Base-by-base conservation (phyloP, 2,888 invertebrate species). In the Chaitophorus viminalis region DNA sequence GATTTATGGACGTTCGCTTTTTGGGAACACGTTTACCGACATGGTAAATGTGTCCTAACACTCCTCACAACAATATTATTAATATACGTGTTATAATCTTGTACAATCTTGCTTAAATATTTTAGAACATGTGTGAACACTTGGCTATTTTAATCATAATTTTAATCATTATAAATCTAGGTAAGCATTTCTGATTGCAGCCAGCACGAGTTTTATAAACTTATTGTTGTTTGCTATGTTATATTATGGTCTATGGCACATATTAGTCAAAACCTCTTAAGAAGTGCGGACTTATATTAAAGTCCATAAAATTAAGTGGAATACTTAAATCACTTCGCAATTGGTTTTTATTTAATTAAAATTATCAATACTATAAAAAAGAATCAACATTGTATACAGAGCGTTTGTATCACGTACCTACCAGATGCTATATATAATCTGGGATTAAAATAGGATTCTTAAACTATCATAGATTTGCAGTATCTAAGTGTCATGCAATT, bases 241-340 rank as follows among this genome's bases (percentile, higher is more conserved):
- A n/a, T 68, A 81, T 68, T 6, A 60, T 36, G 2, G 60, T 65
- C 18, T 3, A 39, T 31, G 72, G 83, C 60, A 5, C 11, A 17
- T 21, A 6, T n/a, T 75, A 83, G 75, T 83, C 39, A 65, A 9
- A 9, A 9, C 9, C 75, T 65, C n/a, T 14, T 29, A 36, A 39
- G 31, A 60, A n/a, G n/a, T n/a, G 18, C 65, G 5, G 65, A 75
- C 75, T 84, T 84, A 84, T 25, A 75, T 84, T 76, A 76, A 84
- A 84, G 54, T 76, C 75, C 75, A 84, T 76, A 84, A 84, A 76
- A 75, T 60, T 29, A 75, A 84, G 83, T 84, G 75, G 76, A 84
- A 84, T 39, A 36, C 29, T 39, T 39, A 83, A 36, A 75, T 83
- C 75, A 18, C 21, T 36, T 65, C n/a, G n/a, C n/a, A n/a, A 75